Conservation (phyloP, 2,113 vertebrate genomes). For the Fregetta grallaria region DNA sequence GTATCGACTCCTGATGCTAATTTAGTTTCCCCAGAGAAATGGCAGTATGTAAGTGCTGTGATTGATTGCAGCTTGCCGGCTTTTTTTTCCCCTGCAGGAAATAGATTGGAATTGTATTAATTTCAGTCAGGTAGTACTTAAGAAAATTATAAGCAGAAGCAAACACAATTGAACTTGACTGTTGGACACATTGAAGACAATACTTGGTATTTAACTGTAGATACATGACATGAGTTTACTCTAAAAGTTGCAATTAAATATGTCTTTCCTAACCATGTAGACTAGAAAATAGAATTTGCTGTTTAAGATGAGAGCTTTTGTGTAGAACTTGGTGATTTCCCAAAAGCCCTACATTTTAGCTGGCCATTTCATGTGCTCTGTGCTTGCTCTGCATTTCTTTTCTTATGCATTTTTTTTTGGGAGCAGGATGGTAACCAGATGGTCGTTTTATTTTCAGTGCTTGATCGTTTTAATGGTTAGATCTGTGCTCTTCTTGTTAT, state of each 20-base stretch:
- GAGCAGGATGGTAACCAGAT: slow-evolving; percentile 7
- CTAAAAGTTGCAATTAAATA: background rate
- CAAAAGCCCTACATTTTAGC: background rate
- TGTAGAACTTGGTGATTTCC: background rate
- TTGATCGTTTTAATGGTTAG: background rate
- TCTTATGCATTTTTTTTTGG: background rate
- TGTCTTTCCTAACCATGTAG: background rate
- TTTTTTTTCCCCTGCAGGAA: background rate
- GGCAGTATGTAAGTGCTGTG: background rate
- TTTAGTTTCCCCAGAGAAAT: background rate
- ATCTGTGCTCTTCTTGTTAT: background rate
- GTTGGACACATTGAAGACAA: background rate
- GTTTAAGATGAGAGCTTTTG: background rate
- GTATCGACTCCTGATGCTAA: background rate
- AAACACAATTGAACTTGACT: background rate
- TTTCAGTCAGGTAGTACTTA: background rate
- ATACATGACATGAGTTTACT: background rate
- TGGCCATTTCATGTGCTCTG: background rate
- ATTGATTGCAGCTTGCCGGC: background rate
- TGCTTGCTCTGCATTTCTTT: background rate
- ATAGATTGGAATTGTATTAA: background rate
- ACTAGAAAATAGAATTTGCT: background rate
- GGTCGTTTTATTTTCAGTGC: slow-evolving; percentile 1
- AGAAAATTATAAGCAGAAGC: background rate
- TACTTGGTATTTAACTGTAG: background rate